These are phyloP conservation scores for Nycticebus coucang DNA, from an alignment of 2,113 vertebrate species.

Conservation along the genomic window DNA sequence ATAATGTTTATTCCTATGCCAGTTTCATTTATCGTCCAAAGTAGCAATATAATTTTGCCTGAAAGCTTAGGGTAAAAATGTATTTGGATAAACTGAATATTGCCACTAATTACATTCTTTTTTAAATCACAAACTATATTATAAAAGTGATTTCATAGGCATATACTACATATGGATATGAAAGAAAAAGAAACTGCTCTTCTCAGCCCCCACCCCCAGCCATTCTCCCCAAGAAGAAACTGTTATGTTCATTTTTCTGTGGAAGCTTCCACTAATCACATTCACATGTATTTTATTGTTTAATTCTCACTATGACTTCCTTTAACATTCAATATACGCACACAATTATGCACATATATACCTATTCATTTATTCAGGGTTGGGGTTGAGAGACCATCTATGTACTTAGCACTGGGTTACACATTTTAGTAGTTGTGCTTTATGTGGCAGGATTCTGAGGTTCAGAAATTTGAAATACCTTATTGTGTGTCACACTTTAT, in stretches of 20 bases:
- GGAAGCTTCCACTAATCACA: neutral
- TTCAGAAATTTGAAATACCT: neutral
- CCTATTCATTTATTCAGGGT: neutral
- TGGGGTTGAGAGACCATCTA: neutral
- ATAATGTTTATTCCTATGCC: slow-evolving; percentile 11
- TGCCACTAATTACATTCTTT: neutral
- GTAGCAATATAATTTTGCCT: neutral
- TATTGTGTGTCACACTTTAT: rapidly evolving
- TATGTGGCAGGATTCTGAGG: neutral
- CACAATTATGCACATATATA: rapidly evolving
- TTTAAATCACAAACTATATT: neutral
- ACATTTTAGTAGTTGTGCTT: neutral
- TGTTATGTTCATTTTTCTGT: neutral
- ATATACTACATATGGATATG: neutral
- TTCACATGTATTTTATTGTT: neutral
- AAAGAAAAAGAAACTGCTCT: neutral
- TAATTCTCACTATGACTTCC: neutral
- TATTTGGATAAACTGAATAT: neutral
- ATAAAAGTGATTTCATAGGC: neutral
- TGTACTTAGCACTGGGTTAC: neutral
- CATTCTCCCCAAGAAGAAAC: neutral
- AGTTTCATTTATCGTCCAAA: neutral
- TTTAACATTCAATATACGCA: neutral
- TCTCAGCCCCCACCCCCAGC: neutral
- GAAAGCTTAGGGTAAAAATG: neutral